phyloP scores from a whole-genome alignment of 2,888 invertebrate genomes.

The Sturmia bella region DNA sequence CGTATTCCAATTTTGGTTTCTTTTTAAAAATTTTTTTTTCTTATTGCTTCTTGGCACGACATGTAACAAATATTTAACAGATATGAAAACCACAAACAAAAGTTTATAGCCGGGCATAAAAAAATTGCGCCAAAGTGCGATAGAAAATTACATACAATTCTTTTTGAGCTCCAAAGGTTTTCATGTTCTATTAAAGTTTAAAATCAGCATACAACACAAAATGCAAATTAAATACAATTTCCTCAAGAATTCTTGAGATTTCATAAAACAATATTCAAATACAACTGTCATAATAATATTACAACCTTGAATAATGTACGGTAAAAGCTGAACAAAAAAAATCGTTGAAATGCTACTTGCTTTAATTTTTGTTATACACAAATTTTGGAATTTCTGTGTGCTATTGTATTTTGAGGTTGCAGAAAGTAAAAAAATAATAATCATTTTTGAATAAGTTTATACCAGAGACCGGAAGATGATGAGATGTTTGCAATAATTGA shows the following conservation, averaged over 20 bases:
- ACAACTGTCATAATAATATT: conserved; percentile 54
- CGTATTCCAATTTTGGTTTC: conserved; percentile 18
- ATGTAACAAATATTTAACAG: conserved; percentile 66
- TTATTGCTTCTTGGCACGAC: conserved; percentile 66
- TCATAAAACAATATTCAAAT: conserved; percentile 49
- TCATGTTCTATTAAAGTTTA: conserved; percentile 45
- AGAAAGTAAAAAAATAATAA: too few relatives aligned
- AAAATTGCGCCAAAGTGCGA: conserved; percentile 56
- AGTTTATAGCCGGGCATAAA: conserved; percentile 18
- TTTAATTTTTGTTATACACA: neutral
- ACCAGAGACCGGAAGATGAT: too few relatives aligned
- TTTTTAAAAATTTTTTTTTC: conserved; percentile 25
- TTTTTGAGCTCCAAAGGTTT: conserved; percentile 60
- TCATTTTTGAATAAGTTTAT: too few relatives aligned
- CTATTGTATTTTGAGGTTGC: too few relatives aligned
- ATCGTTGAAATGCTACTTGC: neutral
- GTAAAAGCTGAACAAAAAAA: neutral
- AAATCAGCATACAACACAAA: conserved; percentile 10
- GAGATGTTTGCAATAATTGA: too few relatives aligned
- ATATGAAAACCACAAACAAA: conserved; percentile 10
- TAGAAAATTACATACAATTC: conserved; percentile 38
- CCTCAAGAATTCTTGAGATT: conserved; percentile 1
- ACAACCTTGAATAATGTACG: conserved; percentile 62
- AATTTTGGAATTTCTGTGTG: too few relatives aligned
- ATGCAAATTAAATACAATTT: conserved; percentile 8